These are phyloP conservation scores for Dasypogon diadema DNA, from an alignment of 2,888 invertebrate genomes.

Conservation along the genomic window DNA sequence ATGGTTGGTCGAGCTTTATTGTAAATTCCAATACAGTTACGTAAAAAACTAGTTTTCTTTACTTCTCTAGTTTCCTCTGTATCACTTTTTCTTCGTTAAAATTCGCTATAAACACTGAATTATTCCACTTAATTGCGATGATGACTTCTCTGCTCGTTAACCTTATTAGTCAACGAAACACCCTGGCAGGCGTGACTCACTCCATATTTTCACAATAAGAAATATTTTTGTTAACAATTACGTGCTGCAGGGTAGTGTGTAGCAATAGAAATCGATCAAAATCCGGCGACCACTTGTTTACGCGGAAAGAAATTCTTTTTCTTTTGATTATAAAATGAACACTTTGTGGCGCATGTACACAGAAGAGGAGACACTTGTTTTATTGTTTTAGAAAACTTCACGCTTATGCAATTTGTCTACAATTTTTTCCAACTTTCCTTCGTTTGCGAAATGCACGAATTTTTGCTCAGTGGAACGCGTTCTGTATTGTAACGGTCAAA, in stretches of 20 bases:
- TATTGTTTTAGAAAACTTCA: conserved; percentile 8
- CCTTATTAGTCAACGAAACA: neutral
- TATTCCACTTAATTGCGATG: conserved; percentile 20
- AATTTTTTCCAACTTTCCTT: neutral
- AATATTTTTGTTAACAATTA: neutral
- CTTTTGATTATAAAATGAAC: neutral
- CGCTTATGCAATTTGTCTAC: neutral
- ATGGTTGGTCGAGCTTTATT: conserved; percentile 1
- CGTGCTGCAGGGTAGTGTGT: neutral
- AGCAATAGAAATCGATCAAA: conserved; percentile 4
- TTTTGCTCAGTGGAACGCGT: conserved; percentile 34
- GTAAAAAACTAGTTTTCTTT: conserved; percentile 33
- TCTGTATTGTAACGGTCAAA: conserved; percentile 23
- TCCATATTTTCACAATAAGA: conserved; percentile 21
- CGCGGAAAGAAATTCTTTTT: neutral
- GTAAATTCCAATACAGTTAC: conserved; percentile 29
- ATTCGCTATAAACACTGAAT: neutral
- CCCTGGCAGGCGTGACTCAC: conserved; percentile 9
- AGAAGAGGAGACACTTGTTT: neutral
- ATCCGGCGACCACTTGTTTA: conserved; percentile 26
- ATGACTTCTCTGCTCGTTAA: neutral
- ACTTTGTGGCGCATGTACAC: conserved; percentile 21
- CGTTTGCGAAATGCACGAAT: neutral
- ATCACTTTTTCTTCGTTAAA: conserved; percentile 18
- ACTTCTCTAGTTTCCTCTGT: neutral